These are phyloP conservation scores for Zoroaster sp. DNA, from an alignment of 53 echinoderm and acorn worm species.

Conservation along the genomic window DNA sequence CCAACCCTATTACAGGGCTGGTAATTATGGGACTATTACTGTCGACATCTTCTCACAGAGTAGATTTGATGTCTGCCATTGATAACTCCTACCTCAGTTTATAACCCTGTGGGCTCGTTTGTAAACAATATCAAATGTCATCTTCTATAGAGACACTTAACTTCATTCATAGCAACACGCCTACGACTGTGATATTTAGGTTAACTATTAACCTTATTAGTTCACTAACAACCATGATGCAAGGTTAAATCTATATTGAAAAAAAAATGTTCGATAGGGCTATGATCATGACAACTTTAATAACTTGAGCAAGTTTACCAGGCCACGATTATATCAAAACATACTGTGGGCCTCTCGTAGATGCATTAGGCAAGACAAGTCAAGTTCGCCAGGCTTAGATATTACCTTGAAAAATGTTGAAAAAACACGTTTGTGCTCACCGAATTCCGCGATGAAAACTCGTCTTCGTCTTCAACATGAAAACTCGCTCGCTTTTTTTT, in stretches of 20 bases:
- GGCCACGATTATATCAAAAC: neutral
- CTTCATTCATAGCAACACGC: neutral
- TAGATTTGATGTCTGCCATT: no score
- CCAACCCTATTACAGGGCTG: no score
- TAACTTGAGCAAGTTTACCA: neutral
- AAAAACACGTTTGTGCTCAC: neutral
- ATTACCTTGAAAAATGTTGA: no score
- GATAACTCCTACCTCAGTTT: no score
- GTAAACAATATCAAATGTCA: neutral
- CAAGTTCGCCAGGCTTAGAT: neutral
- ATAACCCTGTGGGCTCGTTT: no score
- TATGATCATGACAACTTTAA: neutral
- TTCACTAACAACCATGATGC: neutral
- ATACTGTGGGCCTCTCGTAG: neutral
- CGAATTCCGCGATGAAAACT: neutral
- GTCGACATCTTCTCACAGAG: no score
- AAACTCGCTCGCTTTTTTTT: neutral
- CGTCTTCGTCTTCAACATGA: conserved; percentile 18
- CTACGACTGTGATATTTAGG: neutral
- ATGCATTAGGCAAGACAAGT: neutral
- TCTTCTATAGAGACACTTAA: neutral
- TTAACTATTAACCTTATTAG: neutral
- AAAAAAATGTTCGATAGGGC: neutral
- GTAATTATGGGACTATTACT: no score
- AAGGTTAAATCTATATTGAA: neutral